Percentiles rank a stretch among this genome's conserved stretches.
These are phyloP conservation scores for Eretmochelys imbricata DNA, from an alignment of 2,113 vertebrate species.

Conservation along the genomic window DNA sequence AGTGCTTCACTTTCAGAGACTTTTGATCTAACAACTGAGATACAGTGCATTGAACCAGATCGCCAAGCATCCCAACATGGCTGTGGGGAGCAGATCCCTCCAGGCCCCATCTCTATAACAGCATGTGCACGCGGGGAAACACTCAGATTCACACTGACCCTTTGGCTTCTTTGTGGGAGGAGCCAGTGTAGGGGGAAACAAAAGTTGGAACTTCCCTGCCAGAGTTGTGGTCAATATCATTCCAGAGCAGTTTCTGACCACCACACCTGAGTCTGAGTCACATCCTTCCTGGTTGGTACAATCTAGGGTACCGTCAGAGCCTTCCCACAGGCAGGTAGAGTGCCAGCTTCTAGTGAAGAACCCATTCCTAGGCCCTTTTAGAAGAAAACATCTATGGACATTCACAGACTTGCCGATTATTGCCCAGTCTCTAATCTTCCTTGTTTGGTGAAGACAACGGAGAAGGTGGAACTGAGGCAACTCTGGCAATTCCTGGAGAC, in stretches of 20 bases:
- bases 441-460: no score
- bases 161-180: background rate
- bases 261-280: rapidly evolving
- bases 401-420: background rate
- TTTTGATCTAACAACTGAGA: background rate
- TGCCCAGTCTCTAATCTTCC: background rate
- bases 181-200: background rate
- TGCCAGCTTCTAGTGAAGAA: background rate
- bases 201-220: background rate
- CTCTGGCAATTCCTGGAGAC: no score
- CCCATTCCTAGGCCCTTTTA: background rate
- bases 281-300: background rate
- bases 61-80: background rate
- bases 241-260: background rate
- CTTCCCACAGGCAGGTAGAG: background rate
- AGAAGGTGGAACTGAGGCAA: no score
- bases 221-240: rapidly evolving
- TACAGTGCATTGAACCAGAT: background rate
- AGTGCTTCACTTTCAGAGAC: background rate
- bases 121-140: rapidly evolving
- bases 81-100: background rate
- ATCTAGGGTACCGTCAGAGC: rapidly evolving
- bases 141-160: rapidly evolving
- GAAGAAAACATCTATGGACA: background rate
- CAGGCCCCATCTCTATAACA: background rate